A percentile compares a stretch with the other conserved stretches of the same genome.
These are phyloP conservation scores for Probaryconus sp. DNA, from an alignment of 1,140 invertebrate genomes.

Conservation along the genomic window DNA sequence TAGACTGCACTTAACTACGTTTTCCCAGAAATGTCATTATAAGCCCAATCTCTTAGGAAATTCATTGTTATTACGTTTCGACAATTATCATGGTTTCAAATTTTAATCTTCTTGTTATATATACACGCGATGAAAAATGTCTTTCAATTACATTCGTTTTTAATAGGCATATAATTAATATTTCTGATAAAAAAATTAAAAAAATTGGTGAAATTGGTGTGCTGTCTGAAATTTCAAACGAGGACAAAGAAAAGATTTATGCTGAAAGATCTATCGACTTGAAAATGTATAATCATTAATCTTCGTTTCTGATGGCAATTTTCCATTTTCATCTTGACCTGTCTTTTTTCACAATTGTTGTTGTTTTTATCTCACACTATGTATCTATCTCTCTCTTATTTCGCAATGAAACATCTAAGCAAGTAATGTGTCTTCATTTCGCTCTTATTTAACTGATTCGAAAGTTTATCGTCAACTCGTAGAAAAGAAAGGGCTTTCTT, in stretches of 20 bases:
- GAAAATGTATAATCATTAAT: slow-evolving; percentile 8
- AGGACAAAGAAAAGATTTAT: too few relatives aligned
- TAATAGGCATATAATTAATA: too few relatives aligned
- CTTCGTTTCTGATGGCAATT: slow-evolving; percentile 12
- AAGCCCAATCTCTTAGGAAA: slow-evolving; percentile 29
- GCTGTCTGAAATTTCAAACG: too few relatives aligned
- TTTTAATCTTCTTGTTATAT: too few relatives aligned
- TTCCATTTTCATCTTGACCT: slow-evolving; percentile 13
- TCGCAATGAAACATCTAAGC: slow-evolving; percentile 41
- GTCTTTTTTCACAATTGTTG: not conserved
- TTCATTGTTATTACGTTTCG: slow-evolving; percentile 23
- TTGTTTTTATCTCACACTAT: not conserved
- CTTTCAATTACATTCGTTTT: too few relatives aligned
- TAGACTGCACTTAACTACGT: slow-evolving; percentile 40
- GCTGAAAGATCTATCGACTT: not conserved
- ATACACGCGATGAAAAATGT: too few relatives aligned
- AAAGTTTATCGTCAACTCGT: slow-evolving; percentile 73
- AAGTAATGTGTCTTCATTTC: slow-evolving; percentile 68
- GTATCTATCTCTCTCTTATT: slow-evolving; percentile 53
- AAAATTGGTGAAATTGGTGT: too few relatives aligned
- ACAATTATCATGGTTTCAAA: slow-evolving; percentile 15
- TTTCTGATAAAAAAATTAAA: too few relatives aligned
- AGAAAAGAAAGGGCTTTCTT: slow-evolving; percentile 62
- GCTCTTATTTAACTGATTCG: slow-evolving; percentile 72
- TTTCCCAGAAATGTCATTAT: slow-evolving; percentile 31